Percentiles rank a stretch among this genome's conserved stretches.
These are phyloP conservation scores for Oostethus manadensis DNA, from an alignment of 2,113 vertebrate genomes.

Conservation along the genomic window DNA sequence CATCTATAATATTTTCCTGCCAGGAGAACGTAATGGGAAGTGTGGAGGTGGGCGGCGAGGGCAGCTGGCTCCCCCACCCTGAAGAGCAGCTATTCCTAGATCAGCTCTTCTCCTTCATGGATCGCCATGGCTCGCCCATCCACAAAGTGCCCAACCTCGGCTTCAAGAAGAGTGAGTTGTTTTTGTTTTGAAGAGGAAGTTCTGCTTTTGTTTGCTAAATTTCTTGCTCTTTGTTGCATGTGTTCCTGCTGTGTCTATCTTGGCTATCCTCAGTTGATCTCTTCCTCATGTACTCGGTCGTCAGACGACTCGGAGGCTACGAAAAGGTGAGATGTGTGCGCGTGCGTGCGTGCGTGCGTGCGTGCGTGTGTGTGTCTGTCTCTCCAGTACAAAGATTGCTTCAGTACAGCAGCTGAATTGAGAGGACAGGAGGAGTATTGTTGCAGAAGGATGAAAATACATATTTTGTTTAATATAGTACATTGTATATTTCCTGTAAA, in stretches of 20 bases:
- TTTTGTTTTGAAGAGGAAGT: neutral
- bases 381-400: neutral
- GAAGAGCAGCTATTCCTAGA: slow-evolving; percentile 78
- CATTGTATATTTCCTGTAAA: neutral
- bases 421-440: slow-evolving; percentile 9
- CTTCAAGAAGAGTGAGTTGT: slow-evolving; percentile 76
- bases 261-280: slow-evolving; percentile 69
- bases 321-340: slow-evolving; percentile 60
- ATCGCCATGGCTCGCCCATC: slow-evolving; percentile 67
- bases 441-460: too few species aligned
- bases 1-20: neutral
- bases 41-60: slow-evolving; percentile 66
- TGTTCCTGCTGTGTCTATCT: neutral
- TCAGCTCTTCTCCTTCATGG: slow-evolving; percentile 74
- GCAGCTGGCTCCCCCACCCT: slow-evolving; percentile 72
- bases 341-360: neutral
- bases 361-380: neutral
- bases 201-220: neutral
- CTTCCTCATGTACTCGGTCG: slow-evolving; percentile 75
- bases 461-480: neutral
- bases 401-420: slow-evolving; percentile 7
- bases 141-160: slow-evolving; percentile 78
- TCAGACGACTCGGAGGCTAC: slow-evolving; percentile 73
- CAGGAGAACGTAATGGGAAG: slow-evolving; percentile 75
- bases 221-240: too few species aligned